phyloP scores from a whole-genome alignment of 2,888 invertebrate species.

The Cryptophagus acutangulus region DNA sequence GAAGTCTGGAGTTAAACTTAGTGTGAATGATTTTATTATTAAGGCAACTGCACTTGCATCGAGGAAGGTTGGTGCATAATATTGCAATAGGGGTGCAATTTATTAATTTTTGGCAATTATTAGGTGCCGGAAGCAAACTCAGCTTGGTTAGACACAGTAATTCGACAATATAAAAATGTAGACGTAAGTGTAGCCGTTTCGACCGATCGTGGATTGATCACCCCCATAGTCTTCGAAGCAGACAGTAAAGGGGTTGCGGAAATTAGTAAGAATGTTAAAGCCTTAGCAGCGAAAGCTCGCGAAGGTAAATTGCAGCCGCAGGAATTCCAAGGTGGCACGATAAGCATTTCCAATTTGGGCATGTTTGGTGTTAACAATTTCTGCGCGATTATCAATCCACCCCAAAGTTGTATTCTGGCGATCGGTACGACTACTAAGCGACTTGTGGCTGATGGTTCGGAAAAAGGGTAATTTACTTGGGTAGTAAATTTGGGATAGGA shows the following conservation, averaged over 20 bases:
- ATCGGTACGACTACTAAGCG: constrained; percentile 76
- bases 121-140: constrained; percentile 88
- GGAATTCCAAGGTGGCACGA: constrained; percentile 95
- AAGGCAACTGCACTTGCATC: constrained; percentile 90
- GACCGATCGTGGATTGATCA: constrained; percentile 90
- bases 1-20: constrained; percentile 78
- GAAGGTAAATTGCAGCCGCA: constrained; percentile 86
- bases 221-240: constrained; percentile 91
- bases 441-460: constrained; percentile 63
- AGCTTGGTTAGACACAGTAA: constrained; percentile 88
- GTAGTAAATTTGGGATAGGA: neutral
- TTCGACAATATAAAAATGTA: constrained; percentile 88
- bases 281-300: constrained; percentile 79
- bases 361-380: constrained; percentile 90
- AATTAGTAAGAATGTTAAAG: constrained; percentile 75
- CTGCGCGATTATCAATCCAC: constrained; percentile 93
- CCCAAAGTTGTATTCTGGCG: constrained; percentile 91
- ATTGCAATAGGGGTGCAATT: neutral
- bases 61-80: constrained; percentile 51
- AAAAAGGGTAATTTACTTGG: constrained; percentile 64
- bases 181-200: constrained; percentile 97
- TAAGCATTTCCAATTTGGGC: constrained; percentile 91
- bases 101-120: constrained; percentile 3
- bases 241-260: constrained; percentile 83
- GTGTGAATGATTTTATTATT: constrained; percentile 93